Evolutionary conservation across 2,888 invertebrate genomes (phyloP), one percentile per base, ranked within the genome.

Genomic region (Coleophora flavipennella): DNA sequence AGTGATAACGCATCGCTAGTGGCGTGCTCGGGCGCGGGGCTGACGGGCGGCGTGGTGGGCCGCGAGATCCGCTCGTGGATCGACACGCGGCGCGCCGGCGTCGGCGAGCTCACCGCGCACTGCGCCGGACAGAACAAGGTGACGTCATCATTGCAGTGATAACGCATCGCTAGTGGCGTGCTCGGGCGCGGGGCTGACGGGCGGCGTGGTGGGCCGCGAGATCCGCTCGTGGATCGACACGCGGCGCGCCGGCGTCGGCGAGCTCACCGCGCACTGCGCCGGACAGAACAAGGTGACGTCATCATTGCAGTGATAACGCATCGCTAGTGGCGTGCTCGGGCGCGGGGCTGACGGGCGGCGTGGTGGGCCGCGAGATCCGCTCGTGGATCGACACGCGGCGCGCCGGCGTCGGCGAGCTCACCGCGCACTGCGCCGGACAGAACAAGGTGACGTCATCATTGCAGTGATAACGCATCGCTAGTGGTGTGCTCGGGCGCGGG

Each of bases 171-270:
- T 91, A 59, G 95, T 96, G 1, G 90, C 96, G 36, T 97, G 97
- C 61, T 94, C 95, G 0, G 97, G 97, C 8, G 96, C 97, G 55
- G 97, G 97, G 1, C 86, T 99, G 31, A 90, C 94, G 12, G 93
- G 94, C 54, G 99, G 98, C 33, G 93, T 97, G 38, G 93, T 99
- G 11, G 98, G 97, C 10, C 91, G 95, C 49, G 97, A 98, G 71
- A 95, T 99, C 48, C 91, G 97, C 58, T 95, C 97, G 35, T 95
- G 96, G 87, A 98, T 99, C 53, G 99, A 99, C 78, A 99, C 99
- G 1, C 86, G 99, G 42, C 89, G 96, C 57, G 98, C 99, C 13
- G 99, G 97, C 4, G 94, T 95, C 28, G 95, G 98, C 9, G 98
- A 99, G 71, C 85, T 99, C 39, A 97, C 97, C 1, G 99, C 98